Base-by-base conservation (phyloP, 2,113 vertebrate genomes). In the Cyanistes caeruleus region DNA sequence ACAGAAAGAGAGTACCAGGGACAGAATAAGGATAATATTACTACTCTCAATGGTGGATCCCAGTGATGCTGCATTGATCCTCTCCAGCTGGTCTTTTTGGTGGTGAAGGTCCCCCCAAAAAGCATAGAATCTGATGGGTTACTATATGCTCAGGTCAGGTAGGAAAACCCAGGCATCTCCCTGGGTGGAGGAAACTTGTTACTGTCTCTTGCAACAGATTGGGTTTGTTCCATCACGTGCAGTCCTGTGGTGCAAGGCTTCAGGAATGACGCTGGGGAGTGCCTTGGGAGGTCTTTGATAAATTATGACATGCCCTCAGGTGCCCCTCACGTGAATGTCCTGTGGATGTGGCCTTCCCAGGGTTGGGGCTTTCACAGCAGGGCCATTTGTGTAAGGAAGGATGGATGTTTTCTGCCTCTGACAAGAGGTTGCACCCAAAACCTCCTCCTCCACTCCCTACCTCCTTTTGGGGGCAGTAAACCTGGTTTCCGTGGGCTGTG, bases 11-110 rank as follows among this genome's bases (percentile, higher is more conserved):
- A 52, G 11, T 43, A 11, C 43, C 14, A 52, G 37, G 9, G 46
- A 52, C 11, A 78, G 30, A 52, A 53, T 52, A 64, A 43, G 18
- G 31, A n/a, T 43, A 64, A 10, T 22, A 28, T 43, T 31, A 43
- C 11, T 14, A 13, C 7, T 28, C 37, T 2, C 39, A 39, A 12
- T 39, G 39, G 5, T 78, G 37, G 30, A 52, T 28, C 10, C 46
- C 35, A 63, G 0, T 0, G 3, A 16, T 41, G 17, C 8, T 33
- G 17, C 2, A 0, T 12, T 41, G 30, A 28, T 43, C 23, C 37
- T 78, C 37, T 51, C 23, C 14, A n/a, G 18, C 18, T 43, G 6
- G 2, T 63, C 18, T 20, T 27, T 30, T 64, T 43, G 30, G 18
- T 78, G 18, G 13, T 52, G 37, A 52, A 28, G 18, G 24, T 43